Base-by-base conservation (phyloP, 1,140 invertebrate species). In the Homalodisca vitripennis region DNA sequence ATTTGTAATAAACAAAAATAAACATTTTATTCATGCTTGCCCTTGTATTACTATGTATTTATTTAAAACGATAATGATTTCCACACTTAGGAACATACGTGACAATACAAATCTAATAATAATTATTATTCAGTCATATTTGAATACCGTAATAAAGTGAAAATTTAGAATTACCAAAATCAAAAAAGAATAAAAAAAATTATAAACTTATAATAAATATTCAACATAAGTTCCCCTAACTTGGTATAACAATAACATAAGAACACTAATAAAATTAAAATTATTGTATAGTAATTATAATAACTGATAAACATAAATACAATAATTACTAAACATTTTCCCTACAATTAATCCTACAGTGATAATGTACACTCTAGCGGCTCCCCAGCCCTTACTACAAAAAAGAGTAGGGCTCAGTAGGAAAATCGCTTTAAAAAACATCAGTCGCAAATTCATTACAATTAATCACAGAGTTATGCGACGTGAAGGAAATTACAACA, bases 401-500 rank as follows among this genome's bases (percentile, higher is more conserved):
- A n/a, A n/a, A n/a, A n/a, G n/a, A n/a, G n/a, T n/a, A n/a, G n/a
- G n/a, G n/a, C n/a, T n/a, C n/a, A n/a, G n/a, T 41, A 10, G 34
- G 17, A 17, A 41, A 17, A 17, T 41, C 17, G 34, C 6, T 41
- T 10, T 10, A 17, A 41, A 60, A 60, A 26, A 30, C 55, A 51
- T 60, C 55, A 60, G 55, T 60, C 55, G 29, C 55, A 60, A 14
- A 60, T 13, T 60, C 26, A 22, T 26, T 27, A 51, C 48, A 12
- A 22, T 60, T 60, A 30, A 60, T 60, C 55, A 60, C 55, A 60
- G 55, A 60, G 27, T 60, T 30, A 30, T 30, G 55, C 14, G 13
- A 13, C 14, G 14, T 12, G 22, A 60, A 29, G 13, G 24, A 60
- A 13, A 60, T 22, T 13, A 60, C 24, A 51, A 51, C 22, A 3